These are phyloP conservation scores for Desoria tigrina DNA, from an alignment of 2,888 invertebrate species.

Conservation along the genomic window DNA sequence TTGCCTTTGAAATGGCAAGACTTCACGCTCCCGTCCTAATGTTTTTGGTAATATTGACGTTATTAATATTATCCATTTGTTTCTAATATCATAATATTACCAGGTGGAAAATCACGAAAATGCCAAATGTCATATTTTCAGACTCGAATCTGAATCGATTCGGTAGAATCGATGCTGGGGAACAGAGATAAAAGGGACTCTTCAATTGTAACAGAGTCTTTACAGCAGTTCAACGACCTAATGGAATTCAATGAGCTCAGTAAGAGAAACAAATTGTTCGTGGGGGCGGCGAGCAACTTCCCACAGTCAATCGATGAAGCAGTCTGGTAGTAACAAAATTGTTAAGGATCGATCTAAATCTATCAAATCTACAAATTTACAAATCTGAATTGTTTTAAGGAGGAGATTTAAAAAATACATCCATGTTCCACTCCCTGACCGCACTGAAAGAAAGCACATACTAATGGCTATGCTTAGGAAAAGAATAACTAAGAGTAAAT, in stretches of 20 bases:
- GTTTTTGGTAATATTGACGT: not conserved
- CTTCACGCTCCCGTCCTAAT: not conserved
- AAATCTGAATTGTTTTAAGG: not conserved
- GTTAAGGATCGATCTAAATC: not conserved
- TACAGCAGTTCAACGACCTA: not conserved
- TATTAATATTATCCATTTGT: not conserved
- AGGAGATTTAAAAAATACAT: not conserved
- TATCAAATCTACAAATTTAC: not conserved
- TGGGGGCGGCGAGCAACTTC: not conserved
- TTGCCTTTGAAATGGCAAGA: not conserved
- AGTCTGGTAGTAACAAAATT: not conserved
- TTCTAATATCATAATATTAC: not conserved
- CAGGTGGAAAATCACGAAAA: not conserved
- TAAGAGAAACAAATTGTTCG: not conserved
- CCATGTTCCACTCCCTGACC: not conserved
- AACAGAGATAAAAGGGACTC: no score
- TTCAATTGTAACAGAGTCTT: not conserved
- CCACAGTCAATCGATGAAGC: not conserved
- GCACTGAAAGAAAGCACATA: no score
- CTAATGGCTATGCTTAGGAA: no score
- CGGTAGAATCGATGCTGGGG: no score
- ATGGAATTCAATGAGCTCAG: not conserved
- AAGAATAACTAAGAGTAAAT: no score
- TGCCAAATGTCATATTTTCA: not conserved
- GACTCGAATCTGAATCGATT: not conserved